A percentile compares a stretch with the other conserved stretches of the same genome.
Conservation (phyloP, 2,113 vertebrate genomes). For the Chiloscyllium plagiosum region DNA sequence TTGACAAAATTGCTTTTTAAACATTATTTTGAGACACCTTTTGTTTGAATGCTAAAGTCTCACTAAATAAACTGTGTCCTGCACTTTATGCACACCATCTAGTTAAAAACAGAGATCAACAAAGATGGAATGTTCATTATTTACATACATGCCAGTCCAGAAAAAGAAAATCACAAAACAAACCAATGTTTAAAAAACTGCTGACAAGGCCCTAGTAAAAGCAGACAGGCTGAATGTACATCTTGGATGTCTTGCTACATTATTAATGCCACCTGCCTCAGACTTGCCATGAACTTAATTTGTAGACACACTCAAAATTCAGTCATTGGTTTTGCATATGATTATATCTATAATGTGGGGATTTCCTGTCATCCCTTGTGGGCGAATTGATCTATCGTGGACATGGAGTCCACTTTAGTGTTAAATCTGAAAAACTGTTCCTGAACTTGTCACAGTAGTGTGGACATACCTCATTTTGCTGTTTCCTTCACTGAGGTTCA, state of each 20-base stretch:
- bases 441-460: not conserved
- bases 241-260: not conserved
- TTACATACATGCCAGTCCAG: not conserved
- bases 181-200: not conserved
- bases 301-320: not conserved
- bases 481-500: not conserved
- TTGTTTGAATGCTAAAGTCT: not conserved
- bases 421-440: not conserved
- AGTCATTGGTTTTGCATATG: not conserved
- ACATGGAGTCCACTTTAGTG: not conserved
- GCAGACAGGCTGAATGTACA: not conserved
- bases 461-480: not conserved
- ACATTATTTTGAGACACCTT: not conserved
- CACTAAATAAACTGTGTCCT: not conserved
- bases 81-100: not conserved
- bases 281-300: not conserved
- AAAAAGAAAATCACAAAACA: not conserved
- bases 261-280: not conserved
- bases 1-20: not conserved
- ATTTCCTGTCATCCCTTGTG: not conserved
- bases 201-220: not conserved
- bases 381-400: not conserved
- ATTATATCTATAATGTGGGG: not conserved
- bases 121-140: not conserved
- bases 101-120: not conserved